Conservation (phyloP, 2,888 invertebrate genomes). For the Sarcophaga subvicina region DNA sequence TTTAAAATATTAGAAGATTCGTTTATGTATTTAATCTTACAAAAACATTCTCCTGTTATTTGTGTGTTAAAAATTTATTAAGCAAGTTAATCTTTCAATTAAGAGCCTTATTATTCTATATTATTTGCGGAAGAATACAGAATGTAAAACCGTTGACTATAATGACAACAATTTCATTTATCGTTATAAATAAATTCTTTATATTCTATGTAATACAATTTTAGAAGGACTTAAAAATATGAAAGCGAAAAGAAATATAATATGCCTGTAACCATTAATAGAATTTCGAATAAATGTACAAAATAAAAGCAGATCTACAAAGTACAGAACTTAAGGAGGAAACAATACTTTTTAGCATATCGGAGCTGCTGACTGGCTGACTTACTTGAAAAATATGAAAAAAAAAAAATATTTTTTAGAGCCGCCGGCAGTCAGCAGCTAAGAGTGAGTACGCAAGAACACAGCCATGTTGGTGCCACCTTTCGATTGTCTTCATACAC, state of each 20-base stretch:
- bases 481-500: slow-evolving; percentile 66
- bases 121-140: no score
- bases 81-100: no score
- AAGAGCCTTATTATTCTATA: no score
- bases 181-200: no score
- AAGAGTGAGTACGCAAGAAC: slow-evolving; percentile 67
- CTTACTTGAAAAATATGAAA: slow-evolving; percentile 55
- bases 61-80: no score
- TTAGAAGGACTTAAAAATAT: slow-evolving; percentile 23
- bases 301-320: slow-evolving; percentile 55
- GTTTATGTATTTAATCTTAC: no score
- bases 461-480: slow-evolving; percentile 69
- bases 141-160: no score
- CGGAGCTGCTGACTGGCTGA: slow-evolving; percentile 67
- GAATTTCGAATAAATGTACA: slow-evolving; percentile 48
- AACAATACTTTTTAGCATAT: slow-evolving; percentile 68
- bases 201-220: no score
- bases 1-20: no score
- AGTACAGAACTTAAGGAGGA: slow-evolving; percentile 58
- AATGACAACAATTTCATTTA: no score
- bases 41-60: no score
- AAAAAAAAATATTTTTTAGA: slow-evolving; percentile 29
- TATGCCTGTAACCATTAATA: slow-evolving; percentile 36
- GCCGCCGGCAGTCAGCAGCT: slow-evolving; percentile 65
- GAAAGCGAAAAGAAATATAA: slow-evolving; percentile 25